Evolutionary conservation across 1,140 invertebrate genomes (phyloP).

Genomic region (Panagrolaimus sp.): DNA sequence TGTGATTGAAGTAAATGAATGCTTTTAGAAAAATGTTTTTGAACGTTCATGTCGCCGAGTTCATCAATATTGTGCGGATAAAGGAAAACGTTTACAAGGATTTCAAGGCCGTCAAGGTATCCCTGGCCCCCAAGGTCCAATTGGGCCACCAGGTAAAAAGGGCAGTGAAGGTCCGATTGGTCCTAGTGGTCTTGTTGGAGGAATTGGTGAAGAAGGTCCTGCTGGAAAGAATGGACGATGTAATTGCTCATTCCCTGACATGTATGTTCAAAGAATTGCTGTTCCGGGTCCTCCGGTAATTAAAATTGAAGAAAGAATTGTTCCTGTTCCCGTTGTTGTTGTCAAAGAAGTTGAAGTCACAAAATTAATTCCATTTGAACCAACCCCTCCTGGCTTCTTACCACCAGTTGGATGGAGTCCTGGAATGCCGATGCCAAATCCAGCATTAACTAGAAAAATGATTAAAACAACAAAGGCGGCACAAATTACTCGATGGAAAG

Average conservation of each 20-base stretch:
- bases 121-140: constrained; percentile 29
- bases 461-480: constrained; percentile 8
- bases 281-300: constrained; percentile 56
- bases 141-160: constrained; percentile 31
- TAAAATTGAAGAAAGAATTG: constrained; percentile 56
- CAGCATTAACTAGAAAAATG: constrained; percentile 41
- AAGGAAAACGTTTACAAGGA: constrained; percentile 50
- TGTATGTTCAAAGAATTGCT: constrained; percentile 55
- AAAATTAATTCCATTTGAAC: constrained; percentile 57
- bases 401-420: constrained; percentile 53
- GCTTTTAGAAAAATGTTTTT: constrained; percentile 53
- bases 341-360: constrained; percentile 59
- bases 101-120: constrained; percentile 39
- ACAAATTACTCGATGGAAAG: constrained; percentile 22
- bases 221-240: constrained; percentile 48
- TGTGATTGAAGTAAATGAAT: neutral
- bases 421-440: constrained; percentile 55
- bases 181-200: constrained; percentile 40
- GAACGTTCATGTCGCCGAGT: constrained; percentile 53
- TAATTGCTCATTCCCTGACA: constrained; percentile 56
- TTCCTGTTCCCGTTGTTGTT: constrained; percentile 57
- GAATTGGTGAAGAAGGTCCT: constrained; percentile 49
- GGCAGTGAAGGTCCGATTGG: constrained; percentile 40
- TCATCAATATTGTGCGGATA: constrained; percentile 55
- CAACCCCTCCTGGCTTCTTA: constrained; percentile 57